phyloP scores from a whole-genome alignment of 2,797 vertebrate genomes.

The Melanotaenia parkinsoni region DNA sequence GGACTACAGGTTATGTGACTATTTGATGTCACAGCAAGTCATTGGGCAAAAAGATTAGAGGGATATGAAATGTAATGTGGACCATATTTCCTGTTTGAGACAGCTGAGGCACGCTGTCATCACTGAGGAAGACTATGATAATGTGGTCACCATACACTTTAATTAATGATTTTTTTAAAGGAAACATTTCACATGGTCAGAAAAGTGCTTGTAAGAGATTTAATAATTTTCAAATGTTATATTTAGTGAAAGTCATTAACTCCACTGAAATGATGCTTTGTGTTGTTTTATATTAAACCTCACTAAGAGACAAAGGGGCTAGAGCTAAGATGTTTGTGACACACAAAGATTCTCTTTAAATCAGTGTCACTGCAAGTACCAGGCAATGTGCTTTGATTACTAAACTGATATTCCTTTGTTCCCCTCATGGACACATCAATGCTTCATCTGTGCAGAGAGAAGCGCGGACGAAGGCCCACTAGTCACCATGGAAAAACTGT shows the following conservation, averaged over 20 bases:
- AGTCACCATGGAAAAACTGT: constrained; percentile 1
- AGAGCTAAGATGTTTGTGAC: constrained; percentile 25
- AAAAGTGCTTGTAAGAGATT: background rate
- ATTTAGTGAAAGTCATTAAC: background rate
- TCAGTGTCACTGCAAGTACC: constrained; percentile 51
- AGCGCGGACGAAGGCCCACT: constrained; percentile 28
- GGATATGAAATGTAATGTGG: constrained; percentile 43
- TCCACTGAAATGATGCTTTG: background rate
- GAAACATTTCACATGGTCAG: background rate
- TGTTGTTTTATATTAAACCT: background rate
- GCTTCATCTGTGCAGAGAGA: constrained; percentile 38
- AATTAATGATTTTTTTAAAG: background rate
- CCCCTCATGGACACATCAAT: constrained; percentile 47
- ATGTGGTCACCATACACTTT: no score
- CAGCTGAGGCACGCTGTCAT: constrained; percentile 3
- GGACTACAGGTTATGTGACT: constrained; percentile 75
- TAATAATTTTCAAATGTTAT: background rate
- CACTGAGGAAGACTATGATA: background rate
- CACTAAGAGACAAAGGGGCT: constrained; percentile 15
- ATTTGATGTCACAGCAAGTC: constrained; percentile 68
- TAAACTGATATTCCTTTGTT: constrained; percentile 66
- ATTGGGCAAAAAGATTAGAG: constrained; percentile 52
- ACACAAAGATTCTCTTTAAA: constrained; percentile 66
- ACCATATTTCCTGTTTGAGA: constrained; percentile 33
- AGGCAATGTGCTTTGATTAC: constrained; percentile 47